phyloP scores from a whole-genome alignment of 1,140 invertebrate species.

The Chrysomallon squamiferum region DNA sequence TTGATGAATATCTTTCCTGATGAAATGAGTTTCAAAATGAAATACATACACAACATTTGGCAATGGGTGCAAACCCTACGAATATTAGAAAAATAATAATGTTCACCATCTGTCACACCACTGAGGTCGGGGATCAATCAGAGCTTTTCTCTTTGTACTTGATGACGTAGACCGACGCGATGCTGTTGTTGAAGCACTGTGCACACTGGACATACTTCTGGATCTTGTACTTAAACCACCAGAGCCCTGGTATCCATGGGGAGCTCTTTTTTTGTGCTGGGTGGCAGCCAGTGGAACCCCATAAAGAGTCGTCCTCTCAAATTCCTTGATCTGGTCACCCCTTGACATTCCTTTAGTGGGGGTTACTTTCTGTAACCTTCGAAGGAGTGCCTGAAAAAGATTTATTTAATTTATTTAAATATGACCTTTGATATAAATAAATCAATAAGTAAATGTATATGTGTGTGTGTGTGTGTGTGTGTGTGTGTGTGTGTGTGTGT shows the following conservation, averaged over 20 bases:
- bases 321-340: conserved; percentile 41
- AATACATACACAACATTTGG: too few relatives aligned
- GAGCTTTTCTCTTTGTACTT: conserved; percentile 31
- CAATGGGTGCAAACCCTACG: too few relatives aligned
- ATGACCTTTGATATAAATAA: background rate
- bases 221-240: background rate
- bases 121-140: conserved; percentile 19
- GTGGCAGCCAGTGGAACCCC: conserved; percentile 37
- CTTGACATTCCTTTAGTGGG: conserved; percentile 38
- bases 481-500: background rate
- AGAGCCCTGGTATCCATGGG: background rate
- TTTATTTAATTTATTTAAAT: background rate
- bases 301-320: conserved; percentile 40
- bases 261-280: background rate
- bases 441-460: conserved; percentile 4
- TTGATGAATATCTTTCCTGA: too few relatives aligned
- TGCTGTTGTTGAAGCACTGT: conserved; percentile 20
- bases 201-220: conserved; percentile 20
- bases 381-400: conserved; percentile 45
- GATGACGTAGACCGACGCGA: conserved; percentile 19
- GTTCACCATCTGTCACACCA: conserved; percentile 45
- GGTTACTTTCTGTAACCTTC: conserved; percentile 51
- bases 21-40: too few relatives aligned
- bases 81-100: too few relatives aligned
- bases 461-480: conserved; percentile 7